Percentiles rank a stretch among this genome's conserved stretches.
Conservation (phyloP, 2,797 vertebrate genomes). For the Valencia hispanica region DNA sequence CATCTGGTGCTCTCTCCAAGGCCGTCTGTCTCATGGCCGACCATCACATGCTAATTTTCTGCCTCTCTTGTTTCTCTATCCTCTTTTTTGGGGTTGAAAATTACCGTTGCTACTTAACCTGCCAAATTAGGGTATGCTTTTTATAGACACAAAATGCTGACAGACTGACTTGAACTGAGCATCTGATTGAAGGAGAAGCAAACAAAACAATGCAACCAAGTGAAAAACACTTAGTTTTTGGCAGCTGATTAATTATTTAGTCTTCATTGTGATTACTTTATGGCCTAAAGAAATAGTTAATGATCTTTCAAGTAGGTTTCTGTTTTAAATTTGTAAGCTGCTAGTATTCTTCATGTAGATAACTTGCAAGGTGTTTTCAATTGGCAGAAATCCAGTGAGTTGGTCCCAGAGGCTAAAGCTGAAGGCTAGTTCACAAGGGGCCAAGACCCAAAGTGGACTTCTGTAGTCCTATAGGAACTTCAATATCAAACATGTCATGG, state of each 20-base stretch:
- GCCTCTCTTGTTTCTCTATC: slow-evolving; percentile 9
- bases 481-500: not conserved
- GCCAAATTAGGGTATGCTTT: slow-evolving; percentile 9
- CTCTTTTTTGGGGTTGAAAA: slow-evolving; percentile 36
- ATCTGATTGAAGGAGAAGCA: slow-evolving; percentile 9
- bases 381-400: not conserved
- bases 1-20: slow-evolving; percentile 74
- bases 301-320: not conserved
- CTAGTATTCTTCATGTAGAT: not conserved
- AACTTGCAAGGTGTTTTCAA: not conserved
- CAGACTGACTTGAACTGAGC: slow-evolving; percentile 21
- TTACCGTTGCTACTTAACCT: slow-evolving; percentile 22
- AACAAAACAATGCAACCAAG: slow-evolving; percentile 3
- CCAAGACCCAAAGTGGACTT: not conserved
- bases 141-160: slow-evolving; percentile 4
- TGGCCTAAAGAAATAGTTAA: slow-evolving; percentile 60
- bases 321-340: not conserved
- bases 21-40: slow-evolving; percentile 66
- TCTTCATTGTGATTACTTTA: slow-evolving; percentile 88
- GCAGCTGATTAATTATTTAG: slow-evolving; percentile 87
- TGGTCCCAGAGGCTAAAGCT: not conserved
- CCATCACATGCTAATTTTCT: slow-evolving; percentile 43
- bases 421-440: not conserved
- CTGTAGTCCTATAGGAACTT: not conserved
- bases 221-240: not conserved